Conservation (phyloP, 2,888 invertebrate species). For the Amphipoea oculea region DNA sequence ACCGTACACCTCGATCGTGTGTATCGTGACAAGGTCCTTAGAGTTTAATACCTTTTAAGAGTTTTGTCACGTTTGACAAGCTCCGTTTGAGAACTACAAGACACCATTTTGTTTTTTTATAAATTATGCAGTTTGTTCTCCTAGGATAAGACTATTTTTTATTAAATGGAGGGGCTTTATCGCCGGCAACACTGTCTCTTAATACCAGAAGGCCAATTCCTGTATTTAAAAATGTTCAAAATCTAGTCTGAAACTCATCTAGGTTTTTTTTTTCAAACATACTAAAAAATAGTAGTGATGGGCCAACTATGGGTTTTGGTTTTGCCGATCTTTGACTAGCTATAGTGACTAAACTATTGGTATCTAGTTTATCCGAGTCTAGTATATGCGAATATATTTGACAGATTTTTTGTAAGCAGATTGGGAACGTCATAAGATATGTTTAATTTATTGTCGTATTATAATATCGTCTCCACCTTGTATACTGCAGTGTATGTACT, state of each 20-base stretch:
- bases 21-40: conserved; percentile 51
- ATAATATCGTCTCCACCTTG: neutral
- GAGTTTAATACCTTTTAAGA: conserved; percentile 35
- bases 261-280: neutral
- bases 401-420: neutral
- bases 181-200: too few species aligned
- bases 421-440: neutral
- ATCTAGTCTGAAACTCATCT: neutral
- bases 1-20: conserved; percentile 13
- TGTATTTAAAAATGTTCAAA: neutral
- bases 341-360: too few species aligned
- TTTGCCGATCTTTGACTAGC: too few species aligned
- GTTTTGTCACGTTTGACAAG: conserved; percentile 43
- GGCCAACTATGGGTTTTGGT: too few species aligned
- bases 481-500: neutral
- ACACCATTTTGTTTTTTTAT: conserved; percentile 29
- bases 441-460: neutral
- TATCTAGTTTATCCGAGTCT: too few species aligned
- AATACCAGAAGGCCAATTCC: neutral
- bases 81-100: conserved; percentile 30
- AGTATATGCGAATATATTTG: neutral
- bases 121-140: neutral
- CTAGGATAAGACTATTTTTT: neutral
- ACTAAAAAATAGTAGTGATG: neutral
- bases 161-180: neutral